Evolutionary conservation across 1,140 invertebrate genomes (phyloP).

Genomic region (Zaprionus lachaisei): DNA sequence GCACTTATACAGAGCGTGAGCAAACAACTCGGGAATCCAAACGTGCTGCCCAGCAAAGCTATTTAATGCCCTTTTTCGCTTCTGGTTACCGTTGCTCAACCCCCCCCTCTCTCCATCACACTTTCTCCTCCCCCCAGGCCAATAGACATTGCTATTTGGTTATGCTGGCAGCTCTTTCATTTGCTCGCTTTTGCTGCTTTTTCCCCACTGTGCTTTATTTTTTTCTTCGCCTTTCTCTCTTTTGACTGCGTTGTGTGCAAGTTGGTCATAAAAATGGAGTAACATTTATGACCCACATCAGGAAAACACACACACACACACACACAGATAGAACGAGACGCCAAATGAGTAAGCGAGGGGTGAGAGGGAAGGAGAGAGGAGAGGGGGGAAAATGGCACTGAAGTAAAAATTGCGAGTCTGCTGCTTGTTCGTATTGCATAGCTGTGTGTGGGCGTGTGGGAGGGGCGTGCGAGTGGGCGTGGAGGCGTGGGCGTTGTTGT

Average conservation of each 20-base stretch:
- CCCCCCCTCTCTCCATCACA: not conserved
- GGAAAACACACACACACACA: constrained; percentile 23
- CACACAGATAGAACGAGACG: constrained; percentile 41
- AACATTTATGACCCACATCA: constrained; percentile 83
- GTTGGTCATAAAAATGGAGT: constrained; percentile 82
- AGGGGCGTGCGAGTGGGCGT: constrained; percentile 1
- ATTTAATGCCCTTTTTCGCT: constrained; percentile 68
- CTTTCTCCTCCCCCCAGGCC: constrained; percentile 26
- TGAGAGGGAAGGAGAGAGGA: not conserved
- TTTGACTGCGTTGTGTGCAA: constrained; percentile 65
- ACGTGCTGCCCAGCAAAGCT: constrained; percentile 50
- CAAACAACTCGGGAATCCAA: constrained; percentile 19
- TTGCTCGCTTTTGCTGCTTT: constrained; percentile 35
- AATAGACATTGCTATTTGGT: constrained; percentile 65
- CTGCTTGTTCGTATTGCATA: constrained; percentile 38
- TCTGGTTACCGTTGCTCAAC: constrained; percentile 25
- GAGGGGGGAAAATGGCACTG: not conserved
- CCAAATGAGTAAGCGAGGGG: constrained; percentile 20
- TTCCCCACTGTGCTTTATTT: constrained; percentile 34
- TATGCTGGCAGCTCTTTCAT: constrained; percentile 78
- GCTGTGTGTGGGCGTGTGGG: not conserved
- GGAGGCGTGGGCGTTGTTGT: not conserved
- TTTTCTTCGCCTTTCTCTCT: constrained; percentile 30
- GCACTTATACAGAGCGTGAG: not conserved
- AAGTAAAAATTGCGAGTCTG: constrained; percentile 40